Evolutionary conservation across 2,113 vertebrate genomes (phyloP), one percentile per base, ranked within the genome.

Genomic region (Saguinus midas): DNA sequence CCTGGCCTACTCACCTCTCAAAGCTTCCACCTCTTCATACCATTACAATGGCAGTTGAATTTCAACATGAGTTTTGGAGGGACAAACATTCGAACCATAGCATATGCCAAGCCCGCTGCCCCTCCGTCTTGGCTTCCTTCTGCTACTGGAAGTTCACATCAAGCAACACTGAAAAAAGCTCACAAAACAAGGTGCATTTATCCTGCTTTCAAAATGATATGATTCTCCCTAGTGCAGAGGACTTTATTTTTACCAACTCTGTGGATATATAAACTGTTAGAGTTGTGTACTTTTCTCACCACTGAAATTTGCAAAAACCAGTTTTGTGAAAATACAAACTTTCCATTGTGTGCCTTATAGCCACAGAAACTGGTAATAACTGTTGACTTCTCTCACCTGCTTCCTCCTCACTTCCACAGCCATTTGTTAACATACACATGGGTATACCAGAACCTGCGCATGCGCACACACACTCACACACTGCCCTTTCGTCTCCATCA

Each of bases 281-380:
- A 83, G 21, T 61, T 23, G 1, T 0, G 3, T 9, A 17, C 90
- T 25, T 91, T 52, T 17, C 45, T 58, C n/a, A 3, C 16, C 40
- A n/a, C 48, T 43, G 72, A 81, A 10, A 82, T 48, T 9, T 3
- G 18, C 43, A 35, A n/a, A 45, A 68, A 64, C 55, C 16, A 13
- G n/a, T 84, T 45, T 25, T 48, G 66, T 52, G 66, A 89, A 61
- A 64, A 48, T 5, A 2, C 40, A 72, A 23, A n/a, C 11, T 70
- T 64, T 35, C 25, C 1, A 1, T 21, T 6, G 12, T 18, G 25
- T 8, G 0, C 83, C 76, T 72, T 50, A 11, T 2, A 18, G 50
- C 78, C 29, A 1, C 40, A 6, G 70, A 55, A 79, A 23, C 40
- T 6, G 1, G 5, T 66, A 17, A 57, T 25, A 35, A 37, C 45